A percentile compares a stretch with the other conserved stretches of the same genome.
Evolutionary conservation across 2,888 invertebrate genomes (phyloP).

Genomic region (Allolobophora icterica): DNA sequence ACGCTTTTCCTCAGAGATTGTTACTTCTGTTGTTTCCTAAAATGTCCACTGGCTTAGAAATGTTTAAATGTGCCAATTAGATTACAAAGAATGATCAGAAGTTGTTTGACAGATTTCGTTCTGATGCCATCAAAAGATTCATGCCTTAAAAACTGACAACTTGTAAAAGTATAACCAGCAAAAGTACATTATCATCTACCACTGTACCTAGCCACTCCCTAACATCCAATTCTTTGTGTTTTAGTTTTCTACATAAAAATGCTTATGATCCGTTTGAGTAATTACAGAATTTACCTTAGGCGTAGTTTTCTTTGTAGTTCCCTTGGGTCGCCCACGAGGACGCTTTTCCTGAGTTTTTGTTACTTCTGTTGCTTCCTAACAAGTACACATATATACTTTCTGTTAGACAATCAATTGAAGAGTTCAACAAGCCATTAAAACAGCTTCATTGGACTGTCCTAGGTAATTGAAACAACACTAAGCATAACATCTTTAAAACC

Average conservation of each 20-base stretch:
- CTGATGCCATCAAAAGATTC: background rate
- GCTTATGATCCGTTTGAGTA: background rate
- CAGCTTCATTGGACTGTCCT: no score
- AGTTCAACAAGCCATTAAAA: background rate
- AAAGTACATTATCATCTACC: background rate
- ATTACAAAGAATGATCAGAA: background rate
- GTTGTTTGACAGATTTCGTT: background rate
- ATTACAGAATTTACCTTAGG: background rate
- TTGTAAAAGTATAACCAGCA: background rate
- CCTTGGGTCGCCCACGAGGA: constrained; percentile 19
- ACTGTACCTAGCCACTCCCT: background rate
- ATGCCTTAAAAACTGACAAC: background rate
- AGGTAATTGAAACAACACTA: no score
- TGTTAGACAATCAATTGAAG: background rate
- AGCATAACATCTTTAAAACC: no score
- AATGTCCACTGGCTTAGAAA: background rate
- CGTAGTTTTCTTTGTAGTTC: constrained; percentile 20
- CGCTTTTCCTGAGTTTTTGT: constrained; percentile 27
- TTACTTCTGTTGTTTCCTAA: constrained; percentile 20
- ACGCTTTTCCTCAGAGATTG: constrained; percentile 21
- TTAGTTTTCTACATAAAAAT: background rate
- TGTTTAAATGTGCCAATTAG: no score
- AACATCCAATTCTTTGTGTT: background rate
- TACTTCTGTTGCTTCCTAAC: constrained; percentile 18
- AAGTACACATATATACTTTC: background rate